Evolutionary conservation across 2,113 vertebrate species (phyloP).

Genomic region (Dromaius novaehollandiae): DNA sequence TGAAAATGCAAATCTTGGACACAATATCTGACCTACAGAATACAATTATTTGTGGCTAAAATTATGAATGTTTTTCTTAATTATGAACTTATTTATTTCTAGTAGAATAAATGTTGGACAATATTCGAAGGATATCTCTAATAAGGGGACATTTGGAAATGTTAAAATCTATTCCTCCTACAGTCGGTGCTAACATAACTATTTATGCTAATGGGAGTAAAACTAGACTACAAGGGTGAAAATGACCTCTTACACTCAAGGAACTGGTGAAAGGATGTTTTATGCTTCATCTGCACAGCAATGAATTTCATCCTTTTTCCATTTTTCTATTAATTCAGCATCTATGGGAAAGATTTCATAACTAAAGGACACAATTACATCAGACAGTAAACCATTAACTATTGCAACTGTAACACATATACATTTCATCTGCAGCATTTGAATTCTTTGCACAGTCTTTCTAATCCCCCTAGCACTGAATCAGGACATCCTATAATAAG

Average conservation of each 20-base stretch:
- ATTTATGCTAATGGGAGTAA: background rate
- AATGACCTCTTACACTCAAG: background rate
- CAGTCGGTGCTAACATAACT: background rate
- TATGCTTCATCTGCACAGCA: background rate
- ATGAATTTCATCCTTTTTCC: background rate
- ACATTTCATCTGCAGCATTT: background rate
- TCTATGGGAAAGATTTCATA: background rate
- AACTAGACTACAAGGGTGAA: background rate
- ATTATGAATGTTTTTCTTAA: background rate
- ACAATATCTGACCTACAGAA: background rate
- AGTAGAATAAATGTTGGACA: background rate
- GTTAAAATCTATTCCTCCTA: background rate
- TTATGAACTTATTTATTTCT: background rate
- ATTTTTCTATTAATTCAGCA: background rate
- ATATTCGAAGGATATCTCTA: background rate
- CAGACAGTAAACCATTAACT: background rate
- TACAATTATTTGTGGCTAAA: background rate
- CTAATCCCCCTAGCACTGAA: background rate
- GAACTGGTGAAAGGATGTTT: background rate
- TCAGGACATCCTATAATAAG: background rate
- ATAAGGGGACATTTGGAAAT: background rate
- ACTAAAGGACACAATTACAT: background rate
- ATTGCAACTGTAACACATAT: background rate
- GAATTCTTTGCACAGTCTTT: background rate
- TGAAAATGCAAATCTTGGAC: background rate